Conservation (phyloP, 1,140 invertebrate genomes). For the Linepithema humile region DNA sequence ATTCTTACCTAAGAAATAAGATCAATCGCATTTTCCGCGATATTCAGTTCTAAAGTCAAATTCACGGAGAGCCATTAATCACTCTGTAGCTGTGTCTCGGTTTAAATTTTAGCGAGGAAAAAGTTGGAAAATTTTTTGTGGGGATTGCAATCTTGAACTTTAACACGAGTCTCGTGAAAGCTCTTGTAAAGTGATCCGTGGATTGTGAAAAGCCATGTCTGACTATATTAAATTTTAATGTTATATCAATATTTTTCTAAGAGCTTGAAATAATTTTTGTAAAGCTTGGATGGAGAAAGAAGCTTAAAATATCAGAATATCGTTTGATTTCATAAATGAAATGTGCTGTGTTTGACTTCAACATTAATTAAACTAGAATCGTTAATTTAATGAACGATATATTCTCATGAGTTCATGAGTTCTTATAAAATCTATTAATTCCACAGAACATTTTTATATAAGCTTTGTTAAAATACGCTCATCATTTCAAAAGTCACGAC, state of each 20-base stretch:
- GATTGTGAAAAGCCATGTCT: not conserved
- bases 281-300: not conserved
- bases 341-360: not conserved
- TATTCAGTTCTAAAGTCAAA: not conserved
- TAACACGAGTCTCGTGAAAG: not conserved
- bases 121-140: not conserved
- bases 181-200: not conserved
- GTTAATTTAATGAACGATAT: not conserved
- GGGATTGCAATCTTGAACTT: not conserved
- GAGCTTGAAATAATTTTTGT: not conserved
- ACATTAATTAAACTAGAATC: not conserved
- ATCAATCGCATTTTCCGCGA: not conserved
- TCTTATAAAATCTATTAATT: slow-evolving; percentile 10
- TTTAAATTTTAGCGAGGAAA: not conserved
- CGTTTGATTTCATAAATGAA: not conserved
- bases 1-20: not conserved
- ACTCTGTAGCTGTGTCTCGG: not conserved
- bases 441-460: slow-evolving; percentile 1
- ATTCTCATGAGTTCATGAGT: slow-evolving; percentile 2
- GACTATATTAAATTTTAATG: not conserved
- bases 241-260: not conserved
- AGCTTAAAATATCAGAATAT: not conserved
- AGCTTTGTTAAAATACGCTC: slow-evolving; percentile 9
- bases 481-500: slow-evolving; percentile 13
- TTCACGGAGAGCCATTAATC: not conserved